phyloP scores from a whole-genome alignment of 2,113 vertebrate species.

The Equus quagga region DNA sequence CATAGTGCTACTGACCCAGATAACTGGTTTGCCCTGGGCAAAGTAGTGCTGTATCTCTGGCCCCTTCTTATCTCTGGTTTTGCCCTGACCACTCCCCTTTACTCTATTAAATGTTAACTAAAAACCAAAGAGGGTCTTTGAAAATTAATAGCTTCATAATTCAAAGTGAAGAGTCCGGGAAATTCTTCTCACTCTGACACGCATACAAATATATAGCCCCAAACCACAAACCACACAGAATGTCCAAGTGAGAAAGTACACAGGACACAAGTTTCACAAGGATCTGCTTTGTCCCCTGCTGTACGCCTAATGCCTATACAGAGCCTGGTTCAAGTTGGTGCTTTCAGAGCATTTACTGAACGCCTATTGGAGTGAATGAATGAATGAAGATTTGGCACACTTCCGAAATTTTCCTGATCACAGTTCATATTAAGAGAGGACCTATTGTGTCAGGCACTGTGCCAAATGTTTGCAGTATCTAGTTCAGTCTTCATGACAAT shows the following conservation, averaged over 20 bases:
- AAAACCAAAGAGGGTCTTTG: not conserved
- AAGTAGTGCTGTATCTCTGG: not conserved
- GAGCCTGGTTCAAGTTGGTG: no score
- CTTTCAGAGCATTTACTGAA: not conserved
- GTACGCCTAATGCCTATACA: not conserved
- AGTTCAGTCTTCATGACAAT: not conserved
- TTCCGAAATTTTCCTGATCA: not conserved
- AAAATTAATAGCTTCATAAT: not conserved
- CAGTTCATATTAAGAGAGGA: not conserved
- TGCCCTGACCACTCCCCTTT: not conserved
- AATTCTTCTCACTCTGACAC: not conserved
- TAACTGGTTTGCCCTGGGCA: not conserved
- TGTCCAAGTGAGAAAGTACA: not conserved
- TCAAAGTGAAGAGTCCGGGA: not conserved
- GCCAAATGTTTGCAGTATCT: no score
- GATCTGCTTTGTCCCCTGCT: no score
- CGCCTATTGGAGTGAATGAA: not conserved
- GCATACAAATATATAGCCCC: not conserved
- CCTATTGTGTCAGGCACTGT: not conserved
- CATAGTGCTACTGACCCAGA: not conserved
- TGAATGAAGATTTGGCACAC: not conserved
- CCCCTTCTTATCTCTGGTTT: not conserved
- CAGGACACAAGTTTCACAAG: fast-evolving
- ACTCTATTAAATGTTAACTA: not conserved
- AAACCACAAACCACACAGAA: no score